phyloP scores from a whole-genome alignment of 2,888 invertebrate species.

The Tachina fera region DNA sequence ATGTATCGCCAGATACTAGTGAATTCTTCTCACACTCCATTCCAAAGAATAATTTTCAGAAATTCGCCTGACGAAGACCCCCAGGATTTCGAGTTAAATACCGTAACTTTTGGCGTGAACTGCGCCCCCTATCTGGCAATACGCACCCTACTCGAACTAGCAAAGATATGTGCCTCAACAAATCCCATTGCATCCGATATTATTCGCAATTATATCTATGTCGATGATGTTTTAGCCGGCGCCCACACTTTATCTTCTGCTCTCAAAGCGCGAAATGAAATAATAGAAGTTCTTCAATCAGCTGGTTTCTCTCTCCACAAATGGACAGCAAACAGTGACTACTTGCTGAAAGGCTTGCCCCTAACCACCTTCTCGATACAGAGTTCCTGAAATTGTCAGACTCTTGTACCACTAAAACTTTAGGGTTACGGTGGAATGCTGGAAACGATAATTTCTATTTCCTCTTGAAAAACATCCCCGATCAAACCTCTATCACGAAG shows the following conservation, averaged over 20 bases:
- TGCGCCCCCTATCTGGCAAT: too few species aligned
- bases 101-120: too few species aligned
- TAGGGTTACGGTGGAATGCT: slow-evolving; percentile 24
- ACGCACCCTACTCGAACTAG: too few species aligned
- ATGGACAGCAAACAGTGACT: not conserved
- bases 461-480: not conserved
- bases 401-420: slow-evolving; percentile 8
- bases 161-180: too few species aligned
- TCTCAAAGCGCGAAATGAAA: not conserved
- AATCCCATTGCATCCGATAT: not conserved
- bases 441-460: not conserved
- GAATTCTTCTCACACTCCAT: too few species aligned
- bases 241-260: not conserved
- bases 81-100: too few species aligned
- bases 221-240: not conserved
- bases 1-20: too few species aligned
- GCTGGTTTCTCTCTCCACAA: not conserved
- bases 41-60: too few species aligned
- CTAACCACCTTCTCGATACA: slow-evolving; percentile 6
- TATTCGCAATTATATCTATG: not conserved
- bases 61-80: too few species aligned
- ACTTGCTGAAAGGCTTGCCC: not conserved
- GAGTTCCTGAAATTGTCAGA: slow-evolving; percentile 34
- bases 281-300: not conserved
- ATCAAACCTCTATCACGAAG: not conserved